Base-by-base conservation (phyloP, 30 jellyfish, hydroid and myxozoan species). In the Sanderia malayensis region DNA sequence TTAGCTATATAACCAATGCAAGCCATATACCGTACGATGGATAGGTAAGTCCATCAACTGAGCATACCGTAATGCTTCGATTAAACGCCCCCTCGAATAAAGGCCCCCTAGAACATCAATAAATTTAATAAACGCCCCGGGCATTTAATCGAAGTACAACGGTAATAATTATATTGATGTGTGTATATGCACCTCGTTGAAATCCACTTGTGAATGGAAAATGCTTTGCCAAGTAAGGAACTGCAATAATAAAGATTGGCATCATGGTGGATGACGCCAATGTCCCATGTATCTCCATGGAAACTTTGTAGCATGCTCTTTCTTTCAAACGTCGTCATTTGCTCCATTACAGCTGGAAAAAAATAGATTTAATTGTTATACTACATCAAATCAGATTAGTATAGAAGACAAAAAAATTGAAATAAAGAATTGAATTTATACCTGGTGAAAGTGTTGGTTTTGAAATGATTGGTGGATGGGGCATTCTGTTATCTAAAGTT, bases 271-370 rank as follows among this genome's bases (percentile, higher is more conserved):
- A 90, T 77, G 1, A 89, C 94, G 33, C 94, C 96, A 27, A 90
- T 73, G 60, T 90, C 98, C 98, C 98, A 90, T 0, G 98, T 84
- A 34, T 90, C 98, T 25, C 96, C 90, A 30, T 71, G 74, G 31
- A 90, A 55, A 27, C 85, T 69, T 46, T 90, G 98, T 28, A 90
- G 78, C 94, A 76, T 83, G 63, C 78, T 57, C 19, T 67, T 76
- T 53, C 79, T 70, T 60, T 71, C 80, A 71, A 90, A 90, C 2
- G 63, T 65, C 33, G 84, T 64, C 91, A 90, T 84, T 66, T 68
- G 49, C 32, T 76, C 32, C 66, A 49, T 64, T 87, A 44, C 62
- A 31, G 65, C 95, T 68, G 84, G 8, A 58, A 74, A 26, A 2
- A 44, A 32, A 29, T 19, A 73, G 15, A 37, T 37, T 37, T 37